phyloP scores from a whole-genome alignment of 2,797 vertebrate genomes.

The Aulostomus chinensis region DNA sequence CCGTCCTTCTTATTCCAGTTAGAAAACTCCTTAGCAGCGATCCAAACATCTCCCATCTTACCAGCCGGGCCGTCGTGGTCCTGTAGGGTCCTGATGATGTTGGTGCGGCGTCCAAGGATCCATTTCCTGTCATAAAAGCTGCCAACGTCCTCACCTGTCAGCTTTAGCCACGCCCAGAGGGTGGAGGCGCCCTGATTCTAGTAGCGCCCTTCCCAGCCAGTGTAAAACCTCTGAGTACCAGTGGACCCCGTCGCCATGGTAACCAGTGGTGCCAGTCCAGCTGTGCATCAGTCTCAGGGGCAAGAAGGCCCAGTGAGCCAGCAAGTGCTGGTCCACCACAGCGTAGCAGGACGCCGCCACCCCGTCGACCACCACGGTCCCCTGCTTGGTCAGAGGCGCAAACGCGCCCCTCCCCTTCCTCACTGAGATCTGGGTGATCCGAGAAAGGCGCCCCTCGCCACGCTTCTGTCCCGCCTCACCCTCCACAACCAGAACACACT shows the following conservation, averaged over 20 bases:
- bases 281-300: constrained; percentile 86
- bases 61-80: background rate
- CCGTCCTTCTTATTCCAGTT: background rate
- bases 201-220: constrained; percentile 82
- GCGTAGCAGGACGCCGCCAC: constrained; percentile 92
- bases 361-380: constrained; percentile 89
- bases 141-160: constrained; percentile 80
- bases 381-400: constrained; percentile 87
- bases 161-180: constrained; percentile 78
- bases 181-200: constrained; percentile 85
- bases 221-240: constrained; percentile 90
- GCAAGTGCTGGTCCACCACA: constrained; percentile 81
- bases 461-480: constrained; percentile 6
- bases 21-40: constrained; percentile 24
- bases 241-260: constrained; percentile 82
- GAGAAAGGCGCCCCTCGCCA: constrained; percentile 69
- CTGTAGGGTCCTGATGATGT: background rate
- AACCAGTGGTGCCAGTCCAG: constrained; percentile 68
- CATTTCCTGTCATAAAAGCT: too few relatives aligned
- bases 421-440: constrained; percentile 72
- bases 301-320: constrained; percentile 90
- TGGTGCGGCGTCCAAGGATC: too few relatives aligned
- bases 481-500: constrained; percentile 82
- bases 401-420: constrained; percentile 79
- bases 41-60: background rate